Evolutionary conservation across 2,797 vertebrate species (phyloP).

Genomic region (Helarctos malayanus): DNA sequence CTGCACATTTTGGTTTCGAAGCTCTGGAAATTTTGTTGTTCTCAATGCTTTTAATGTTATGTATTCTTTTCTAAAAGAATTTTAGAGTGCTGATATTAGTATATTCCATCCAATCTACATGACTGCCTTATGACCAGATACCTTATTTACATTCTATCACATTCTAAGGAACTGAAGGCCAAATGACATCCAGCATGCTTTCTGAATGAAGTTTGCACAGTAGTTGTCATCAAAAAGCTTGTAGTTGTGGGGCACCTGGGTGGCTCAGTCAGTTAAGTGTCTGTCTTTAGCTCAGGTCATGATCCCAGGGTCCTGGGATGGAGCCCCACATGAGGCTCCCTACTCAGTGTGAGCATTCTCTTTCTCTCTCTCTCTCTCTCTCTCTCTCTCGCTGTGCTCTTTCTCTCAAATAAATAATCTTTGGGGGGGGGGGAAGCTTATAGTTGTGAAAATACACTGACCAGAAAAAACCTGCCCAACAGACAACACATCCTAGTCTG

Average conservation of each 20-base stretch:
- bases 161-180: neutral
- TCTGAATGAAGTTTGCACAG: neutral
- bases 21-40: neutral
- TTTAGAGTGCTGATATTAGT: neutral
- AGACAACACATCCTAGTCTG: neutral
- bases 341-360: neutral
- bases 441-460: neutral
- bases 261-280: neutral
- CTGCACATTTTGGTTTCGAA: neutral
- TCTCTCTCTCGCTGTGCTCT: no score
- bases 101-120: neutral
- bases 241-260: neutral
- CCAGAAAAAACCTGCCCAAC: neutral
- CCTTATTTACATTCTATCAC: neutral
- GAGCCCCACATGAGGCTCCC: neutral
- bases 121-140: neutral
- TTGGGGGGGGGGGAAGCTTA: accelerated
- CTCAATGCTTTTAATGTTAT: neutral
- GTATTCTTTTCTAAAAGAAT: neutral
- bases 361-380: neutral
- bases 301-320: neutral
- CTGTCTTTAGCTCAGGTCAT: neutral
- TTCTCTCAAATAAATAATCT: neutral
- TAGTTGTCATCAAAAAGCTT: neutral
- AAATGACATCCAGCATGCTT: neutral